These are phyloP conservation scores for Stenodera caucasica DNA, from an alignment of 2,888 invertebrate species.

Conservation along the genomic window DNA sequence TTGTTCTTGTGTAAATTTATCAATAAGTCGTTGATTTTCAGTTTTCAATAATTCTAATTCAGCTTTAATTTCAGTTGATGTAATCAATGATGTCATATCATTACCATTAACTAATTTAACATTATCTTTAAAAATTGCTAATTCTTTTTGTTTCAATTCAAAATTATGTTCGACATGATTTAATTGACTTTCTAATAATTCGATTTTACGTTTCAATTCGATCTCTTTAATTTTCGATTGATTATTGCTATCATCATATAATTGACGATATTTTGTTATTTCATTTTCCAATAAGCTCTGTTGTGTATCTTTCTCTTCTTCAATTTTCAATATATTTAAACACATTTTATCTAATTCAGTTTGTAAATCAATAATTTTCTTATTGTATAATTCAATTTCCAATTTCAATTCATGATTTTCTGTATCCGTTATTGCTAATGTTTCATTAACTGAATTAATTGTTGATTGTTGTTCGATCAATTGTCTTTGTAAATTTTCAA, in stretches of 20 bases:
- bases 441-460: conserved; percentile 59
- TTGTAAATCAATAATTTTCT: conserved; percentile 51
- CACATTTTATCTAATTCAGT: conserved; percentile 51
- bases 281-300: conserved; percentile 52
- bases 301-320: conserved; percentile 53
- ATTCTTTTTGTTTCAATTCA: conserved; percentile 52
- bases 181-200: conserved; percentile 51
- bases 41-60: conserved; percentile 61
- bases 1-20: conserved; percentile 55
- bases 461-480: conserved; percentile 66
- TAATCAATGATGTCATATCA: conserved; percentile 52
- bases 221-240: conserved; percentile 49
- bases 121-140: conserved; percentile 57
- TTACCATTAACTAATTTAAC: conserved; percentile 54
- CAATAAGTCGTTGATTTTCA: conserved; percentile 58
- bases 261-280: conserved; percentile 38
- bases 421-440: conserved; percentile 58
- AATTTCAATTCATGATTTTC: conserved; percentile 60
- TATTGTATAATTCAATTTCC: conserved; percentile 51
- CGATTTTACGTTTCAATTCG: conserved; percentile 62
- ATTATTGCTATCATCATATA: conserved; percentile 55
- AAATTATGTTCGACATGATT: conserved; percentile 50
- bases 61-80: conserved; percentile 62
- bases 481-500: conserved; percentile 68
- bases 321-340: conserved; percentile 49